These are phyloP conservation scores for Oscheius onirici DNA, from an alignment of 2,888 invertebrate genomes.

Conservation along the genomic window DNA sequence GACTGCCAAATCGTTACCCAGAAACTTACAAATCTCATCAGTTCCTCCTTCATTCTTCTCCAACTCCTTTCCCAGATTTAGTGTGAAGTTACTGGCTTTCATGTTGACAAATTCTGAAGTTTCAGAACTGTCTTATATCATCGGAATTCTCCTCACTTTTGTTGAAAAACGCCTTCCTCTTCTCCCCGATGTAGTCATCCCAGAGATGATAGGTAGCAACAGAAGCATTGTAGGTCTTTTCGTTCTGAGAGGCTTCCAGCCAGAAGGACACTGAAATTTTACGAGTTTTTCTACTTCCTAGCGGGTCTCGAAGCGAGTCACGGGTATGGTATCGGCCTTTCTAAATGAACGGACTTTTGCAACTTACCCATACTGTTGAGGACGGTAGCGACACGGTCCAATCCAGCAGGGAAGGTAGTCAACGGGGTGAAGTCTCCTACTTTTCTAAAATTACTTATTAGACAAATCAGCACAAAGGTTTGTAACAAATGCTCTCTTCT, in stretches of 20 bases:
- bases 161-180: constrained; percentile 21
- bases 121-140: background rate
- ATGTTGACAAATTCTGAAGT: background rate
- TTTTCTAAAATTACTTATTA: constrained; percentile 1
- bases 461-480: too few relatives aligned
- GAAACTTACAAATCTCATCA: too few relatives aligned
- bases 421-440: constrained; percentile 5
- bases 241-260: background rate
- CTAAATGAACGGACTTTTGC: too few relatives aligned
- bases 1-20: too few relatives aligned
- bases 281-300: too few relatives aligned
- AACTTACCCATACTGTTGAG: background rate
- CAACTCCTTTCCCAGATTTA: too few relatives aligned
- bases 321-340: too few relatives aligned
- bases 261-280: background rate
- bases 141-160: constrained; percentile 16
- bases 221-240: background rate
- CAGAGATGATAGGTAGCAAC: background rate
- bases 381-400: background rate
- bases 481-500: too few relatives aligned
- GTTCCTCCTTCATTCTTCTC: too few relatives aligned
- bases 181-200: constrained; percentile 3
- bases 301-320: too few relatives aligned
- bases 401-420: background rate
- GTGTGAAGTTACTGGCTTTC: too few relatives aligned